Base-by-base conservation (phyloP, 1,140 invertebrate genomes). In the Plectrocnemia conspersa region DNA sequence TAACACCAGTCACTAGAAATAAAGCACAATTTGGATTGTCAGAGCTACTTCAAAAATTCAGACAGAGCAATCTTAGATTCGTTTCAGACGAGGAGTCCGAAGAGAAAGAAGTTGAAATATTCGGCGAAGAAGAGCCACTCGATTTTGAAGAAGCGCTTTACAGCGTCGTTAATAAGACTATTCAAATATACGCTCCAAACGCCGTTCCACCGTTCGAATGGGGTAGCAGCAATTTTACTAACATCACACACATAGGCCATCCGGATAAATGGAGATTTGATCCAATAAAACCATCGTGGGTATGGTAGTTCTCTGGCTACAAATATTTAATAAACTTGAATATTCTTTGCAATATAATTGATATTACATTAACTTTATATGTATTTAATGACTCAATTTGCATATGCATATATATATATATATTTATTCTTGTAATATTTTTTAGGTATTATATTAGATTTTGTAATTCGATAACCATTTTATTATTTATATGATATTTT, bases 251-350 rank as follows among this genome's bases (percentile, higher is more conserved):
- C 29, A 59, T 60, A 46, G 68, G 68, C 5, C 63, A 74, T 4
- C 72, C 74, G 1, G 72, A 76, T 46, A 54, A 64, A 40, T 76
- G 74, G 74, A 66, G 64, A 19, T 76, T 76, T 58, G 64, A 64
- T 29, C 64, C 64, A 0, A 70, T 71, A 38, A 59, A 59, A 45
- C 72, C 70, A 7, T 63, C 64, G 46, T 76, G 72, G 71, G 69
- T 71, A 24, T 76, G 72, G 74, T 76, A 66, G 72, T 27, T n/a
- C n/a, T n/a, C n/a, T n/a, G n/a, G n/a, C n/a, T n/a, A n/a, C n/a
- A n/a, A n/a, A n/a, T n/a, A n/a, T n/a, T n/a, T n/a, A n/a, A n/a
- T n/a, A n/a, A n/a, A n/a, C n/a, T n/a, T n/a, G n/a, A n/a, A n/a
- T n/a, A n/a, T n/a, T n/a, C n/a, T n/a, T n/a, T n/a, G n/a, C n/a